Evolutionary conservation across 2,888 invertebrate genomes (phyloP), one percentile per base, ranked within the genome.

Genomic region (Dolichomitus sp.): DNA sequence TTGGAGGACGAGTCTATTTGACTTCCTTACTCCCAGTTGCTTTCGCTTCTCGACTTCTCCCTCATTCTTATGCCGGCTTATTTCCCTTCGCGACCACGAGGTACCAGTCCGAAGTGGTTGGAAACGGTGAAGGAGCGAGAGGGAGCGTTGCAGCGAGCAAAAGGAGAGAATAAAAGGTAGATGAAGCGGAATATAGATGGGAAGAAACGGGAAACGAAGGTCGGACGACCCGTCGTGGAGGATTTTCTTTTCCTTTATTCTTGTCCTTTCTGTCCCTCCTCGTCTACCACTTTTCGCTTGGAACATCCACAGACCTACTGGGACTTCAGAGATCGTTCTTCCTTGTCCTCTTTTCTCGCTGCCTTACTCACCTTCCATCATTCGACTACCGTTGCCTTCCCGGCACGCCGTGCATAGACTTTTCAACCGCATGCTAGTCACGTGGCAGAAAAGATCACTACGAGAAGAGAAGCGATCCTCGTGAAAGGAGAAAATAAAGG

Each of bases 371-470:
- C 23, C 85, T 74, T 66, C 69, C 45, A 76, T 70, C 83, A 76
- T 63, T 50, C 77, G 69, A 59, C 75, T 72, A 23, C 68, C 45
- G 48, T 37, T 37, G 73, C 63, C 65, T 52, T 73, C 30, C 65
- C 52, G 54, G 45, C 52, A 52, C 52, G 37, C 68, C 70, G 59
- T 78, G 57, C 19, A 27, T 17, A 27, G 30, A 19, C 11, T n/a
- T 30, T 30, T 37, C 4, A 33, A 37, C 33, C 76, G 83, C 81
- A 87, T 87, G 85, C 84, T 59, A 81, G 87, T 85, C 87, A 85
- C 84, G 87, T 84, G 87, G 81, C 78, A 73, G 85, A 73, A 81
- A 85, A 84, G 83, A 86, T 82, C 84, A 84, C 80, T 84, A 74
- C 72, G 80, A 63, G 74, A 74, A 82, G 73, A 68, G 73, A 80